phyloP scores from a whole-genome alignment of 2,113 vertebrate species.

The Nipponia nippon region DNA sequence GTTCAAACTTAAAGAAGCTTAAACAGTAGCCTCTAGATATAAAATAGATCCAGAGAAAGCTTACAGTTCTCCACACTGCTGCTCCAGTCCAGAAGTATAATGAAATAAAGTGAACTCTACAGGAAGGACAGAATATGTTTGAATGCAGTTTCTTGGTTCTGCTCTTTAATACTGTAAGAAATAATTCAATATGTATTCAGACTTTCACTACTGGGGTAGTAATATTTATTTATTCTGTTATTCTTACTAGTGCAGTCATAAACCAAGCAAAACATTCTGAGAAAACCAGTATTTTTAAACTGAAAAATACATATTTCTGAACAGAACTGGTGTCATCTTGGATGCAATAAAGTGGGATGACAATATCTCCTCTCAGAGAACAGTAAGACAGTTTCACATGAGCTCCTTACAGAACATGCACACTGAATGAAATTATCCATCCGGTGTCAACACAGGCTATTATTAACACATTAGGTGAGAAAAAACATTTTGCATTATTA shows the following conservation, averaged over 20 bases:
- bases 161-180: neutral
- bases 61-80: neutral
- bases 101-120: neutral
- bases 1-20: neutral
- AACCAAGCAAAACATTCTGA: neutral
- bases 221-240: neutral
- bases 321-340: neutral
- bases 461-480: slow-evolving; percentile 60
- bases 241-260: neutral
- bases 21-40: neutral
- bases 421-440: neutral
- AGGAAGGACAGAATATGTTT: neutral
- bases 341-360: neutral
- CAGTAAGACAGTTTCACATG: neutral
- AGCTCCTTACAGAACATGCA: neutral
- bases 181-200: neutral
- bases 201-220: neutral
- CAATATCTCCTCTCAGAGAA: neutral
- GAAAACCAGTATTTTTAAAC: neutral
- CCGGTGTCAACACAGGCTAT: slow-evolving; percentile 43
- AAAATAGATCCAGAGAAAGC: neutral
- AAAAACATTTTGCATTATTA: slow-evolving; percentile 49
- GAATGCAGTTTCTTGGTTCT: neutral
- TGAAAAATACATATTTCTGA: neutral
- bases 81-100: neutral